Evolutionary conservation across 2,113 vertebrate genomes (phyloP).

Genomic region (Helogale parvula): DNA sequence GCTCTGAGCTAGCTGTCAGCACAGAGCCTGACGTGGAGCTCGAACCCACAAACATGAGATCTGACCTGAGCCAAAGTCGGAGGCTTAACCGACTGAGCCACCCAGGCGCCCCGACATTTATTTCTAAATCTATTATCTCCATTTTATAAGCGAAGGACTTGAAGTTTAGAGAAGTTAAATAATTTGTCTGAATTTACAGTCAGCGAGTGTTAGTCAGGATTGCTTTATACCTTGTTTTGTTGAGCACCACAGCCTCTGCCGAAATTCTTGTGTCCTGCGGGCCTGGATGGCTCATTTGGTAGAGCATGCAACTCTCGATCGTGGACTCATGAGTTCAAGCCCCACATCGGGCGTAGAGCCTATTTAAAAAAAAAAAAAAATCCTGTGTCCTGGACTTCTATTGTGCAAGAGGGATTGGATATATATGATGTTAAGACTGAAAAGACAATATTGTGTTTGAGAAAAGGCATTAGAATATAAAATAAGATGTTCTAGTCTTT

Average conservation of each 20-base stretch:
- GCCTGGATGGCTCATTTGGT: neutral
- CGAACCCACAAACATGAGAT: too few relatives aligned
- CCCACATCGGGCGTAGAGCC: neutral
- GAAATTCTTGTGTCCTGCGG: neutral
- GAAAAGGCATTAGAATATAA: neutral
- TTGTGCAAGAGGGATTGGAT: neutral
- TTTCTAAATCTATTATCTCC: neutral
- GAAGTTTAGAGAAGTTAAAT: neutral
- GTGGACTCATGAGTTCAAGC: neutral
- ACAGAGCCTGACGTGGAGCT: too few relatives aligned
- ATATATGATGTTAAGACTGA: neutral
- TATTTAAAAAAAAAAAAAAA: neutral
- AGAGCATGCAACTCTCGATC: neutral
- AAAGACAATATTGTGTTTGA: neutral
- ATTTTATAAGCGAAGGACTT: neutral
- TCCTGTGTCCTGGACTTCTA: neutral
- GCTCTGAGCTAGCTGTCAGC: too few relatives aligned
- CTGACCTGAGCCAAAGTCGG: too few relatives aligned
- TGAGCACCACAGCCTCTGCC: neutral
- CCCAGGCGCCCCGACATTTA: too few relatives aligned
- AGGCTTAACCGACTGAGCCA: too few relatives aligned
- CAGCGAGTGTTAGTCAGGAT: neutral
- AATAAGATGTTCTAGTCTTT: neutral
- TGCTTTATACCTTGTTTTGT: neutral
- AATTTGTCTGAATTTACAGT: neutral